Base-by-base conservation (phyloP, 2,113 vertebrate species). In the Grammomys dolichurus region DNA sequence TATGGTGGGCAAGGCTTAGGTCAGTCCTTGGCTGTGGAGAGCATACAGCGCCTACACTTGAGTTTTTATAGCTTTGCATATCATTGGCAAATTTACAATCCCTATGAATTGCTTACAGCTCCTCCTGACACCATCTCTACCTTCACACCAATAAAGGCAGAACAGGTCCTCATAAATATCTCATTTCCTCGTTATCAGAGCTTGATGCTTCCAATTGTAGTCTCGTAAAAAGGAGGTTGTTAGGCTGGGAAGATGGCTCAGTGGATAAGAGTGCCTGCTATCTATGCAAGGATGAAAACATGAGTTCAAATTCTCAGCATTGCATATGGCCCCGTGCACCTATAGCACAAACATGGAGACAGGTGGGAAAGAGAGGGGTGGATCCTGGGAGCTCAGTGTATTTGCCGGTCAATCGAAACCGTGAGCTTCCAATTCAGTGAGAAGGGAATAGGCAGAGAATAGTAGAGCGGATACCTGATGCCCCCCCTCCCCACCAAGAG, bases 101-200 rank as follows among this genome's bases (percentile, higher is more conserved):
- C 96, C 95, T 97, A 92, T 98, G 98, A 98, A 98, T 98, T 98
- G 98, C 97, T 97, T 84, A 86, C 94, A 94, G 97, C 97, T 97
- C 97, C 97, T 97, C 97, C 98, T 98, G 98, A 98, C 98, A 98
- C 98, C 96, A 97, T 97, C 92, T 96, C 95, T 96, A 97, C 98
- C 98, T 98, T 98, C 98, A 97, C 97, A 96, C 96, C 98, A 98
- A 98, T 98, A 98, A 98, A 98, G 93, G 96, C 97, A 98, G 98
- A 98, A 98, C 96, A 97, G 98, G 96, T 96, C 90, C 97, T 98
- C 98, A 98, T 98, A 98, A 98, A 99, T 98, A 98, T 98, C 97
- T 97, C 92, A 89, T 98, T 97, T 97, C 97, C 97, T 98, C 98
- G 98, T 99, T 98, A 98, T 98, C 97, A 97, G 98, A 98, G 97